Base-by-base conservation (phyloP, 2,888 invertebrate species). In the Phalera bucephala region DNA sequence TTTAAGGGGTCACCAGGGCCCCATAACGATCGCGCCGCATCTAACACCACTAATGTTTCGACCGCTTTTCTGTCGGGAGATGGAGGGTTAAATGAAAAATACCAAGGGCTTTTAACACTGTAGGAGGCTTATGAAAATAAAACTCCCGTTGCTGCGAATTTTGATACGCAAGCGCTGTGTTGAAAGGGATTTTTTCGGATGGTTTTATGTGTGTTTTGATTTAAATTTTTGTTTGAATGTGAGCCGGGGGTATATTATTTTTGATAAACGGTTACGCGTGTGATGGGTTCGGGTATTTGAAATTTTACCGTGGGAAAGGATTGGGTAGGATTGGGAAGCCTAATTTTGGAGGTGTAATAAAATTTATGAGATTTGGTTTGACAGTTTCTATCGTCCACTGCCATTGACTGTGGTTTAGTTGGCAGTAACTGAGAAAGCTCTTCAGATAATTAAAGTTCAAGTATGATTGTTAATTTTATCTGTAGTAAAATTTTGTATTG, bases 11-110 rank as follows among this genome's bases (percentile, higher is more conserved):
- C 45, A 22, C 62, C 9, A 29, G 37, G 42, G 48, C 26, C 47
- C 42, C 38, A 37, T 51, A 52, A 52, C 51, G 58, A 48, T 58
- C 51, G 40, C 31, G 31, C 47, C 47, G 33, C 47, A 46, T 56
- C 60, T 38, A 52, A 50, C 46, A 50, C 34, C 15, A 41, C 51
- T 51, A 63, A 64, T 63, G 57, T 51, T 56, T 51, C 33, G 35
- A 45, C 51, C 57, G 48, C 56, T 50, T 46, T 58, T 45, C 42
- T 14, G 33, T 35, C 36, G 26, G 25, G 27, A 7, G 11, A 33
- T 7, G 25, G 31, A 35, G 44, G 39, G 40, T 49, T 45, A 52
- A 52, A 59, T 59, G 52, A 59, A 58, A 59, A 59, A 59, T 59
- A 45, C 52, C 45, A 26, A 14, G 25, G 26, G 37, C 32, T 53